Evolutionary conservation across 2,888 invertebrate species (phyloP).

Genomic region (Caradrina kadenii): DNA sequence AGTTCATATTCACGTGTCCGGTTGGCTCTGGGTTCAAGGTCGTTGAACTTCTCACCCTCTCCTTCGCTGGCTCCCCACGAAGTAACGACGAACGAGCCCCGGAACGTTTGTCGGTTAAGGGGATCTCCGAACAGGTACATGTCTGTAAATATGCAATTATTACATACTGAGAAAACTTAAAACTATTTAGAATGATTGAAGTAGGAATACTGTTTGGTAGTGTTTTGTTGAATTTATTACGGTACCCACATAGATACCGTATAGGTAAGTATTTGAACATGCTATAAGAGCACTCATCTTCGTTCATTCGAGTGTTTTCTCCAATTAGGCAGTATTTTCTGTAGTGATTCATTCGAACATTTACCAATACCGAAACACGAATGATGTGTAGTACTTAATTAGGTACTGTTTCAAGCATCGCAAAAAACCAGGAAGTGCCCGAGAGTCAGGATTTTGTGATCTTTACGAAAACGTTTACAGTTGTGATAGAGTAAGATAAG

Average conservation of each 20-base stretch:
- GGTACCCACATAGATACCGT: neutral
- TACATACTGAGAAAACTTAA: neutral
- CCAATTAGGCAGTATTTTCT: conserved; percentile 24
- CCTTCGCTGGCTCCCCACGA: conserved; percentile 92
- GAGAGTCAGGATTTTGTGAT: neutral
- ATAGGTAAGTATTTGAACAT: neutral
- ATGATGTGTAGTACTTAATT: neutral
- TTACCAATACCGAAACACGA: neutral
- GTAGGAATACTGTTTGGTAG: neutral
- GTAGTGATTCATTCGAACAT: conserved; percentile 29
- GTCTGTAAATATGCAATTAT: conserved; percentile 88
- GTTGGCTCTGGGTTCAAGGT: conserved; percentile 93
- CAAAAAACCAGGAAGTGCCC: neutral
- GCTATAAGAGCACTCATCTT: neutral
- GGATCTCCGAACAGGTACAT: conserved; percentile 93
- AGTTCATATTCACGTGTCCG: conserved; percentile 94
- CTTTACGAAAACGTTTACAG: too few species aligned
- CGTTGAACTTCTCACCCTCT: conserved; percentile 90
- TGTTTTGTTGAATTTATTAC: conserved; percentile 7
- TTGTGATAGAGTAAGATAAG: too few species aligned
- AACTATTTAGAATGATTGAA: neutral
- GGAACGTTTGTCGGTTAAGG: conserved; percentile 94
- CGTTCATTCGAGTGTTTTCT: conserved; percentile 32
- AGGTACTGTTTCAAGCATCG: neutral
- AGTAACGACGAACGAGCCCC: conserved; percentile 95